Conservation (phyloP, 2,113 vertebrate species). For the Baryphthengus martii region DNA sequence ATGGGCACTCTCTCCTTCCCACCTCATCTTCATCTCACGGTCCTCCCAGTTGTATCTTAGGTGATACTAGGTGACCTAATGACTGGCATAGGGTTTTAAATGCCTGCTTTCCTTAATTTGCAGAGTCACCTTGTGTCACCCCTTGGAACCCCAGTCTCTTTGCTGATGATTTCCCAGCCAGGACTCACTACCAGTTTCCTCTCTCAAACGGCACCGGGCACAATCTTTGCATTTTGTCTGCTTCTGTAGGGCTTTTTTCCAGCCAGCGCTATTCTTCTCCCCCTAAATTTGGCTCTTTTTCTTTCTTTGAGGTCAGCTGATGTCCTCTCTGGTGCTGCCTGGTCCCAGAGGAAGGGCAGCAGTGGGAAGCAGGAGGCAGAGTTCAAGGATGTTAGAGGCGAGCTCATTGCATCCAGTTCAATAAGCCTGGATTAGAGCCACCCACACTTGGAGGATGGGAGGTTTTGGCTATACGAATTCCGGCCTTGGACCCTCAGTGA, state of each 20-base stretch:
- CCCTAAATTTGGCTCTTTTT: background rate
- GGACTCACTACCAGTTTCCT: background rate
- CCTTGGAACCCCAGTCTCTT: background rate
- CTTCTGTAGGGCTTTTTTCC: background rate
- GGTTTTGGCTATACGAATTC: background rate
- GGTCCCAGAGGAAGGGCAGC: fast-evolving
- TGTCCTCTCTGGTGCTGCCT: background rate
- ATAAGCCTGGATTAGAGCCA: background rate
- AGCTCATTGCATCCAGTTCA: background rate
- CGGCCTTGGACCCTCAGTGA: background rate
- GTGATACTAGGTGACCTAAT: background rate
- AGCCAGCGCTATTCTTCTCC: background rate
- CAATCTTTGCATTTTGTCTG: background rate
- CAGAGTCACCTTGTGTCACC: background rate
- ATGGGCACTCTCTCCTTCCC: background rate
- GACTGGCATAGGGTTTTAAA: background rate
- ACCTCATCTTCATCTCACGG: background rate
- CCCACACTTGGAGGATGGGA: background rate
- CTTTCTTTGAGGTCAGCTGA: background rate
- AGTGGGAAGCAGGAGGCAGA: background rate
- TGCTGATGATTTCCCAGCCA: background rate
- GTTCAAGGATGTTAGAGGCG: background rate
- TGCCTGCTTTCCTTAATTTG: background rate
- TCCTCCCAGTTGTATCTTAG: background rate
- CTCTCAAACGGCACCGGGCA: background rate